Evolutionary conservation across 2,113 vertebrate species (phyloP), one percentile per base, ranked within the genome.

Genomic region (Poecile atricapillus): DNA sequence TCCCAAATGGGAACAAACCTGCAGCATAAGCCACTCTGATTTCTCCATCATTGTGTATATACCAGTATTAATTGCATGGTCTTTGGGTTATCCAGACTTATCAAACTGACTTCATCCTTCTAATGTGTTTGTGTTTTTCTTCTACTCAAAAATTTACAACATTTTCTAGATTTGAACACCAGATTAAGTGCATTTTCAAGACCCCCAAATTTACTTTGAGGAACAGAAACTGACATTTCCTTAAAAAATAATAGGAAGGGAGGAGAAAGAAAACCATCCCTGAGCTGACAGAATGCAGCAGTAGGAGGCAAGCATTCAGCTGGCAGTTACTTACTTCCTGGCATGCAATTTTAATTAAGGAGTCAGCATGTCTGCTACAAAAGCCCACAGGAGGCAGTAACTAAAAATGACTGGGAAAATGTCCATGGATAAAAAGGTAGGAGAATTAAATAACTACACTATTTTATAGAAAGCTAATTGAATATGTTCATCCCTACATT

Each of bases 281-380:
- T 53, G 41, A 94, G 87, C 95, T 95, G 96, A 97, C 97, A 97
- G 97, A 96, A 98, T 97, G 95, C 89, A 97, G 96, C 96, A 82
- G 63, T 89, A 92, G 95, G 97, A 97, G 95, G 96, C 86, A 96
- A 97, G 94, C 68, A 95, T 97, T 97, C 97, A 97, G 90, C 83
- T 97, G 97, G 93, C 96, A 94, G 94, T 94, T 88, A 65, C 94
- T 96, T 97, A 88, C 96, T 97, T 97, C 97, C 95, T 97, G 97
- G 96, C 94, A 97, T 96, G 94, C 94, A 95, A 94, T 97, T 97
- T 97, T 98, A 98, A 98, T 98, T 98, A 97, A 97, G 83, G 95
- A 98, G 92, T 95, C 97, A 97, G 97, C 96, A 79, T 96, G 97
- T 94, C 95, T 97, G 91, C 93, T 95, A 58, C 85, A 96, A 16